These are phyloP conservation scores for Dunckerocampus dactyliophorus DNA, from an alignment of 2,113 vertebrate genomes.

Conservation along the genomic window DNA sequence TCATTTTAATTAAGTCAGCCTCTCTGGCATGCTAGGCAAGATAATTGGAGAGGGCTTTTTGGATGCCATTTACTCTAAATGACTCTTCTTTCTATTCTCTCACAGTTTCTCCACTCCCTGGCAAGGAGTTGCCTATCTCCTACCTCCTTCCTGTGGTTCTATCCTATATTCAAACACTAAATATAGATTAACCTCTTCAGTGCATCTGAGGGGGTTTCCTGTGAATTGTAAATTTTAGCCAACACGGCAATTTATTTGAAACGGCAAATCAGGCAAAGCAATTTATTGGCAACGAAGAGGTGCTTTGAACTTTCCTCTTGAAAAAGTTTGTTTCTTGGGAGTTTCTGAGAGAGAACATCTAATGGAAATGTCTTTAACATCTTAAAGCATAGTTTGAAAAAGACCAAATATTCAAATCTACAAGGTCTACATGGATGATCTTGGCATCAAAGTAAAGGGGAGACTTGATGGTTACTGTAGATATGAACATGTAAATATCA, in stretches of 20 bases:
- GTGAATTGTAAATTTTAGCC: slow-evolving; percentile 70
- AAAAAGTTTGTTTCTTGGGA: slow-evolving; percentile 44
- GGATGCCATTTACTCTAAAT: slow-evolving; percentile 79
- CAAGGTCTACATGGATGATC: background rate
- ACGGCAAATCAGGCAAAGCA: slow-evolving; percentile 61
- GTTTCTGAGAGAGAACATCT: slow-evolving; percentile 10
- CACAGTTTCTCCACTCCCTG: slow-evolving; percentile 57
- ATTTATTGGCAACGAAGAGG: slow-evolving; percentile 60
- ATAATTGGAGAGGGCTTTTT: slow-evolving; percentile 83
- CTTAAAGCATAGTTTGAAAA: background rate
- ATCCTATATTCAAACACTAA: slow-evolving; percentile 66
- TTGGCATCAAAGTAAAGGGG: no score
- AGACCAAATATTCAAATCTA: background rate
- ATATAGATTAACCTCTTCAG: slow-evolving; percentile 71
- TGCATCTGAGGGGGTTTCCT: slow-evolving; percentile 52
- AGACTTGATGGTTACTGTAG: no score
- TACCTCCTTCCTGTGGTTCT: slow-evolving; percentile 40
- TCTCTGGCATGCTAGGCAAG: slow-evolving; percentile 78
- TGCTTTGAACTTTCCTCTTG: slow-evolving; percentile 61
- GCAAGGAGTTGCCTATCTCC: slow-evolving; percentile 59
- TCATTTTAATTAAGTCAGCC: slow-evolving; percentile 84
- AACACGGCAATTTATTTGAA: slow-evolving; percentile 67
- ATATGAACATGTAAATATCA: background rate
- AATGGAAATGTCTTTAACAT: slow-evolving; percentile 2
- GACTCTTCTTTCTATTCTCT: slow-evolving; percentile 71